Evolutionary conservation across 2,797 vertebrate genomes (phyloP), one percentile per base, ranked within the genome.

Genomic region (Hoplostethus atlanticus): DNA sequence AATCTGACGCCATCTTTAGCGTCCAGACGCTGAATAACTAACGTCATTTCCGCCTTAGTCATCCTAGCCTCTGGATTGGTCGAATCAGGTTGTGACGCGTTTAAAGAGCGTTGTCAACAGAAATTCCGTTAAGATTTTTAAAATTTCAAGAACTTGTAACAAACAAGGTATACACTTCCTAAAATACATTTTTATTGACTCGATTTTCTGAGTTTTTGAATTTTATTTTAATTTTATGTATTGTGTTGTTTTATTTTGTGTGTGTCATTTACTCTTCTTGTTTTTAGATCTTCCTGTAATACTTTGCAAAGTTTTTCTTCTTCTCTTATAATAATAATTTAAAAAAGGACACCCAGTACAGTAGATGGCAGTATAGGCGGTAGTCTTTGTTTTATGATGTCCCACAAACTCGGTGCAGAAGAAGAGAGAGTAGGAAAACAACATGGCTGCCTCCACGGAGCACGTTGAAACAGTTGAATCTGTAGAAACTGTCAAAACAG

Each of bases 1-100:
- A 94, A 93, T 87, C 83, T 77, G 89, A 94, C 93, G 91, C 93
- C 93, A 93, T 91, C 61, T 77, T 88, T 66, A 55, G 64, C 70
- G 63, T 89, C 51, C 0, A 0, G 25, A 42, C n/a, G 60, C 36
- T 12, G 13, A 16, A 46, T 15, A 16, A 25, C 7, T 2, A 9
- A 25, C 71, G 86, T 89, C 77, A 76, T 6, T 69, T 89, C 85
- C 78, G 73, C 6, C 1, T 52, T 5, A 0, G 0, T 2, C 9
- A 15, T 11, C 34, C 17, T 8, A 47, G 58, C 36, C 5, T 2
- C 3, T 2, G 0, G 69, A 74, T 75, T 84, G 77, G 72, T 44
- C 52, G 47, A 9, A 50, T 0, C 7, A 2, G 2, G 3, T 3
- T 8, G 7, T 66, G 53, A 59, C 28, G 38, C 42, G 8, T 21